phyloP scores from a whole-genome alignment of 2,888 invertebrate species.

The Crocallis elinguaria region DNA sequence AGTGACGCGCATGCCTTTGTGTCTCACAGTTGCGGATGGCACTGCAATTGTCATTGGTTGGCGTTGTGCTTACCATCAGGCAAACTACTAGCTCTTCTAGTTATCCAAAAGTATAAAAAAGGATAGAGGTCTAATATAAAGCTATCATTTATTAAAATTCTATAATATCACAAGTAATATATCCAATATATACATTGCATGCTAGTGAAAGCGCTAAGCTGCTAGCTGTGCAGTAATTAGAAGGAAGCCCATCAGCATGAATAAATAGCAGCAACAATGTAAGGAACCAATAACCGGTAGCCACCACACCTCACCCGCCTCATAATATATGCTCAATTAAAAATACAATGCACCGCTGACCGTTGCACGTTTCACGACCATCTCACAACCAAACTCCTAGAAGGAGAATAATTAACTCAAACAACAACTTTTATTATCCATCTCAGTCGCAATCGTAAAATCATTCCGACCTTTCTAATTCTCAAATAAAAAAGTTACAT shows the following conservation, averaged over 20 bases:
- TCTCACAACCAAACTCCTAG: slow-evolving; percentile 27
- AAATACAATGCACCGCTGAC: slow-evolving; percentile 59
- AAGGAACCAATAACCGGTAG: slow-evolving; percentile 67
- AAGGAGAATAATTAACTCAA: slow-evolving; percentile 27
- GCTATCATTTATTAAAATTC: too few species aligned
- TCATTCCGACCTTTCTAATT: slow-evolving; percentile 60
- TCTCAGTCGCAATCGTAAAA: slow-evolving; percentile 43
- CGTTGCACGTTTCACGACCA: slow-evolving; percentile 40
- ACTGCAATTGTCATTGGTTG: too few species aligned
- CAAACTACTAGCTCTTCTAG: too few species aligned
- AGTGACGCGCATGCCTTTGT: too few species aligned
- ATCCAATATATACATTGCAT: too few species aligned
- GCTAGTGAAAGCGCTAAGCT: slow-evolving; percentile 60
- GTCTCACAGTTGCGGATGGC: too few species aligned
- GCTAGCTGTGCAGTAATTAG: slow-evolving; percentile 63
- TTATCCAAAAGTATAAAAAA: too few species aligned
- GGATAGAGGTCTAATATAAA: too few species aligned
- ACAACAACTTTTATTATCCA: slow-evolving; percentile 46
- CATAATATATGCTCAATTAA: slow-evolving; percentile 75
- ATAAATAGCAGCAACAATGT: slow-evolving; percentile 72
- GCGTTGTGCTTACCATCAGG: too few species aligned
- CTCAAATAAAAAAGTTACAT: slow-evolving; percentile 74
- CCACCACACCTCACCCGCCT: slow-evolving; percentile 50
- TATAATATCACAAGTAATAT: too few species aligned
- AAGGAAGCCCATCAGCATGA: slow-evolving; percentile 69